Evolutionary conservation across 2,113 vertebrate genomes (phyloP).

Genomic region (Cavia aperea): DNA sequence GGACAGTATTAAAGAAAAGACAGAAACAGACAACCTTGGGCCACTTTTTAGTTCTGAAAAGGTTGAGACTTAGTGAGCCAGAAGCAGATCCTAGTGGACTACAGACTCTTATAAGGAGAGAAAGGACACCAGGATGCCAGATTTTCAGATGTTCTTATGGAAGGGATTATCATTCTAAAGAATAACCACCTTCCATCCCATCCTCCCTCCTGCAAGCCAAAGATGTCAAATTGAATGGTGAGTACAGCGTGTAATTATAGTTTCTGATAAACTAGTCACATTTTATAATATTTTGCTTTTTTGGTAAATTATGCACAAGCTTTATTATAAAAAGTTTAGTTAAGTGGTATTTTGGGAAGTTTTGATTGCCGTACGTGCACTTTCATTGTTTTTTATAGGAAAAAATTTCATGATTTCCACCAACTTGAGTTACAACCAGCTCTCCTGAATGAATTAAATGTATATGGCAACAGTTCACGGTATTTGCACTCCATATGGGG

Average conservation of each 20-base stretch:
- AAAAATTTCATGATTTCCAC: not conserved
- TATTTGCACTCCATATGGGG: not conserved
- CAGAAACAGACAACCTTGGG: not conserved
- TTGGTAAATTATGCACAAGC: not conserved
- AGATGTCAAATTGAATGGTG: not conserved
- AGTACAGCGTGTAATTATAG: not conserved
- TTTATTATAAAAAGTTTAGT: not conserved
- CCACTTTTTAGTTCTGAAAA: not conserved
- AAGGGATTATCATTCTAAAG: not conserved
- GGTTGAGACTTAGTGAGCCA: not conserved
- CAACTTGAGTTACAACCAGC: not conserved
- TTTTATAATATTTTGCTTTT: not conserved
- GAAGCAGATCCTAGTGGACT: not conserved
- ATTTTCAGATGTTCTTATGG: not conserved
- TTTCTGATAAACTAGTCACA: not conserved
- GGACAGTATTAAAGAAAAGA: not conserved
- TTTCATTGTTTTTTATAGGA: not conserved
- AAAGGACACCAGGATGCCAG: not conserved
- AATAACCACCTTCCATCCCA: not conserved
- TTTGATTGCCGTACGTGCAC: not conserved
- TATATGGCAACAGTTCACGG: not conserved
- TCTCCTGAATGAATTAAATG: not conserved
- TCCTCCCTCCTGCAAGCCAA: not conserved
- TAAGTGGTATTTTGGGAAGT: not conserved
- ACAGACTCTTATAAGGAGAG: not conserved